Percentiles rank a stretch among this genome's conserved stretches.
Conservation (phyloP, 2,888 invertebrate species). For the Synergus gifuensis region DNA sequence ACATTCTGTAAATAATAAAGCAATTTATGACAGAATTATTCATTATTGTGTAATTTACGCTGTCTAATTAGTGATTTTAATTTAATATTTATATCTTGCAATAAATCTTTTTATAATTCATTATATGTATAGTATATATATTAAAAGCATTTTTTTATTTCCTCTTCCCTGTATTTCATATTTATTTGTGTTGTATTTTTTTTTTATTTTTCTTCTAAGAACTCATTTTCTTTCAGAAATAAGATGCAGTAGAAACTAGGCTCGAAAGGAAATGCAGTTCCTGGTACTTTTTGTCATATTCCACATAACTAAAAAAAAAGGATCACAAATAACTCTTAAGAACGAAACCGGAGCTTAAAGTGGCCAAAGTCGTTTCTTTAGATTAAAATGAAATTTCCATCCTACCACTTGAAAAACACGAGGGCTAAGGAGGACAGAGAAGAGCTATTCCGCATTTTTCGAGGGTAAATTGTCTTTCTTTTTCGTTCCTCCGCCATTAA, state of each 20-base stretch:
- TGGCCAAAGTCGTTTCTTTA: background rate
- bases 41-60: too few relatives aligned
- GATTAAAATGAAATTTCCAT: slow-evolving; percentile 13
- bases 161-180: background rate
- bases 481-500: background rate
- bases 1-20: too few relatives aligned
- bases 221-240: background rate
- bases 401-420: background rate
- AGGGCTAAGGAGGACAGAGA: background rate
- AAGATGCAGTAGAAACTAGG: background rate
- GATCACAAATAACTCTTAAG: slow-evolving; percentile 1
- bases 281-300: background rate
- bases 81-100: too few relatives aligned
- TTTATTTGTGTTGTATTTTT: background rate
- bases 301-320: background rate
- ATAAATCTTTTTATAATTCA: too few relatives aligned
- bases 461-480: slow-evolving; percentile 6
- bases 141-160: background rate
- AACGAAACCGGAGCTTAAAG: background rate
- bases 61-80: too few relatives aligned
- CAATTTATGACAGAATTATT: too few relatives aligned
- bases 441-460: background rate
- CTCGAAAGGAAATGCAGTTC: background rate
- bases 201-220: too few relatives aligned
- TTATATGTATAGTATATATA: background rate